Evolutionary conservation across 2,797 vertebrate species (phyloP), one percentile per base, ranked within the genome.

Genomic region (Simalia tracyae): DNA sequence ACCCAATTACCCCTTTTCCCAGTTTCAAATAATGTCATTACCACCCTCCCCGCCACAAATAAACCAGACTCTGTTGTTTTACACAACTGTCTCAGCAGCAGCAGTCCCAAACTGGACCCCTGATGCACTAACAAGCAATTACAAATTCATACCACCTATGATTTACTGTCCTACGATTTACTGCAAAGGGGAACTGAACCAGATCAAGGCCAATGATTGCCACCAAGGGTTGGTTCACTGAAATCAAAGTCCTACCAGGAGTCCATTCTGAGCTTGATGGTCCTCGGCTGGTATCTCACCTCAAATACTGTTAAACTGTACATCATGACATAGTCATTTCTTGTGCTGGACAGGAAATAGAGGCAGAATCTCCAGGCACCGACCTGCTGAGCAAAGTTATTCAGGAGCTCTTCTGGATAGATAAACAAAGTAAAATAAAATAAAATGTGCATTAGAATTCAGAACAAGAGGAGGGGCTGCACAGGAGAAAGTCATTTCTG

Each of bases 291-390:
- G 66, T 88, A 24, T n/a, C 98, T 98, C 97, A 99, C 99, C 98
- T 99, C 99, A 97, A 99, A 99, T 95, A 99, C 99, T 6, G 99
- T 99, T 96, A 99, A 98, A 95, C 99, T 99, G 97, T 99, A 99
- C 99, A 99, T 99, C 99, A 99, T 99, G 15, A 99, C 99, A 81
- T 99, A 99, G 97, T 99, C 99, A 91, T 99, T 99, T 93, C 97
- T 98, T 87, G 99, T 99, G 96, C 98, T 99, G 90, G 99, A 99
- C 91, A 99, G 98, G 97, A 99, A 99, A 97, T 99, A 99, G 93
- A 99, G 97, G 97, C 99, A 99, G 96, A 99, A 98, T 84, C 98
- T 98, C 99, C 99, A 99, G 0, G 99, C 99, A 97, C 98, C 99
- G 22, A 98, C 98, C 97, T 99, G 99, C 97, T 99, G 99, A 95